Percentiles rank a stretch among this genome's conserved stretches.
Conservation (phyloP, 2,797 vertebrate species). For the Leptatherina wallacei region DNA sequence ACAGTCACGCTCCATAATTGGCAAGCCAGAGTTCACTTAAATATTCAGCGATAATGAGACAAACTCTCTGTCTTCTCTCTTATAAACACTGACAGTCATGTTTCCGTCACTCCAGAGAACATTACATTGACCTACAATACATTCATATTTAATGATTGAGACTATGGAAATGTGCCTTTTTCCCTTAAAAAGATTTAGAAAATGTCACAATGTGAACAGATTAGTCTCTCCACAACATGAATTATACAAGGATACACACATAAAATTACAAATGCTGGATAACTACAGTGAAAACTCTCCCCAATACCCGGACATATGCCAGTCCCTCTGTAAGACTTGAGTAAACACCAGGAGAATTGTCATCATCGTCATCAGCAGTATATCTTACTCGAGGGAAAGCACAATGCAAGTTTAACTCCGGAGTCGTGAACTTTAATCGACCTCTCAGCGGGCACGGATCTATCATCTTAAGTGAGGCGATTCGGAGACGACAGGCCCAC, state of each 20-base stretch:
- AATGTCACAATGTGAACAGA: background rate
- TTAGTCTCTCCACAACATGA: background rate
- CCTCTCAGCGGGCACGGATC: slow-evolving; percentile 56
- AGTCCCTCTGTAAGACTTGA: slow-evolving; percentile 6
- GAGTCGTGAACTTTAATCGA: slow-evolving; percentile 66
- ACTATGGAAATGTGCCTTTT: slow-evolving; percentile 7
- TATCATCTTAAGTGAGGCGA: slow-evolving; percentile 72
- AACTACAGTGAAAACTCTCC: slow-evolving; percentile 29
- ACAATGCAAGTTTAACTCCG: slow-evolving; percentile 22
- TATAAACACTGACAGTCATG: slow-evolving; percentile 5
- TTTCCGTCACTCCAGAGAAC: slow-evolving; percentile 22
- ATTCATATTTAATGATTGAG: slow-evolving; percentile 4
- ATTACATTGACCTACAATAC: background rate
- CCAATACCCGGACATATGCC: slow-evolving; percentile 7
- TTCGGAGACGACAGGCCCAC: slow-evolving; percentile 48
- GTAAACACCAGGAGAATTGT: slow-evolving; percentile 19
- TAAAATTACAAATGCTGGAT: slow-evolving; percentile 36
- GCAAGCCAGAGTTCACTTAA: slow-evolving; percentile 57
- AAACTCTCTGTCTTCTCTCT: slow-evolving; percentile 16
- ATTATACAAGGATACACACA: slow-evolving; percentile 2
- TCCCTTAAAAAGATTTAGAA: background rate
- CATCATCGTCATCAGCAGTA: slow-evolving; percentile 18
- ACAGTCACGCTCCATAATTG: slow-evolving; percentile 76
- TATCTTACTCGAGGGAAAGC: slow-evolving; percentile 35
- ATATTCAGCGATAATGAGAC: slow-evolving; percentile 79